phyloP scores from a whole-genome alignment of 2,797 vertebrate species.

The Amblyraja radiata region DNA sequence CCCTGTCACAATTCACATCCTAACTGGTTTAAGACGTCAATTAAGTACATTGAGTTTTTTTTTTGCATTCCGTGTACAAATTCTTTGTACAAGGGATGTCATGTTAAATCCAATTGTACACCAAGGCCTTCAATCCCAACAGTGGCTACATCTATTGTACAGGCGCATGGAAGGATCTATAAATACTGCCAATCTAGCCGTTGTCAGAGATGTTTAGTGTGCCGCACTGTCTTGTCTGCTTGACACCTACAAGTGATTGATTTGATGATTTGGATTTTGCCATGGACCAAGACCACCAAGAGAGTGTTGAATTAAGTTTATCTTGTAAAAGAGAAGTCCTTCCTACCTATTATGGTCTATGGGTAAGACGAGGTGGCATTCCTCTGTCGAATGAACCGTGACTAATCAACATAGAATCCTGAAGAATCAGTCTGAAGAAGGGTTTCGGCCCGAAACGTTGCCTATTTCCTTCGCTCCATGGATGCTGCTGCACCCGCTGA shows the following conservation, averaged over 20 bases:
- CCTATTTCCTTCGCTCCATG: too few species aligned
- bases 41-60: background rate
- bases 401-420: constrained; percentile 12
- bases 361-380: background rate
- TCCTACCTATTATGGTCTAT: background rate
- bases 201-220: background rate
- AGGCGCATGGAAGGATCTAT: background rate
- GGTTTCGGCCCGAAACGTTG: too few species aligned
- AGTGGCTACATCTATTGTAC: background rate
- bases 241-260: background rate
- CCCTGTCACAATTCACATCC: background rate
- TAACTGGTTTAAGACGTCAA: background rate
- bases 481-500: too few species aligned
- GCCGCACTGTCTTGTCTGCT: background rate
- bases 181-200: background rate
- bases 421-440: background rate
- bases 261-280: constrained; percentile 8
- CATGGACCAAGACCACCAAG: constrained; percentile 16
- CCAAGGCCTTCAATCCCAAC: background rate
- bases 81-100: background rate
- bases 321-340: background rate
- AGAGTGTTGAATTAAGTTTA: constrained; percentile 26
- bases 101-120: background rate
- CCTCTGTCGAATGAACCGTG: background rate
- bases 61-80: background rate